phyloP scores from a whole-genome alignment of 2,888 invertebrate species.

The Creontiades dilutus region DNA sequence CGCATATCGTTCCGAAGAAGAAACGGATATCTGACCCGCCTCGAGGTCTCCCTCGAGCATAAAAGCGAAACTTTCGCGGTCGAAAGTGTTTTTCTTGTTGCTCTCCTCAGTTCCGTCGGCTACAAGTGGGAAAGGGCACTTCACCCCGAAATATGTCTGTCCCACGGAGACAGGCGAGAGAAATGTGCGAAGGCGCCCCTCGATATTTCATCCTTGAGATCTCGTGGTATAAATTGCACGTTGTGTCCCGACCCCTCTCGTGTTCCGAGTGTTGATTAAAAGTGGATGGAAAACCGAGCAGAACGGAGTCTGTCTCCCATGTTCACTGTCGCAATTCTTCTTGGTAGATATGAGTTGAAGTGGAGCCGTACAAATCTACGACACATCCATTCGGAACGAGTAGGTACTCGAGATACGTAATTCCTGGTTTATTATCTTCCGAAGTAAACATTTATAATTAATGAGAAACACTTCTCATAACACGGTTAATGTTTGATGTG shows the following conservation, averaged over 20 bases:
- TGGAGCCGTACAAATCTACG: no score
- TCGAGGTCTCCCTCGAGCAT: not conserved
- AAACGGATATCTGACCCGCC: not conserved
- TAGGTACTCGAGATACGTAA: no score
- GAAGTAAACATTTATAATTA: no score
- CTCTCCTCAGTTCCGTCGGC: not conserved
- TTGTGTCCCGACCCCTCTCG: slow-evolving; percentile 20
- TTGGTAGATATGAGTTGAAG: no score
- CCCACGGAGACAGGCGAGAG: slow-evolving; percentile 31
- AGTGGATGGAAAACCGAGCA: slow-evolving; percentile 27
- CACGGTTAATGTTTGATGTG: no score
- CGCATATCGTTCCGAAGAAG: no score
- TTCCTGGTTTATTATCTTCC: no score
- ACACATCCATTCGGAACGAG: no score
- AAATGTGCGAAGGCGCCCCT: not conserved
- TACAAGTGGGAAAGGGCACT: slow-evolving; percentile 35
- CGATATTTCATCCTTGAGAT: slow-evolving; percentile 35
- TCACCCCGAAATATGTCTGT: slow-evolving; percentile 35
- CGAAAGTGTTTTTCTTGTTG: slow-evolving; percentile 37
- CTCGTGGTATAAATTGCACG: slow-evolving; percentile 27
- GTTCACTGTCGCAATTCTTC: not conserved
- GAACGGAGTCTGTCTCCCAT: not conserved
- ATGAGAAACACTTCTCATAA: no score
- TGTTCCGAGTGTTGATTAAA: slow-evolving; percentile 5
- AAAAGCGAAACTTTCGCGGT: not conserved